Evolutionary conservation across 2,888 invertebrate species (phyloP), one percentile per base, ranked within the genome.

Genomic region (Elegia similella): DNA sequence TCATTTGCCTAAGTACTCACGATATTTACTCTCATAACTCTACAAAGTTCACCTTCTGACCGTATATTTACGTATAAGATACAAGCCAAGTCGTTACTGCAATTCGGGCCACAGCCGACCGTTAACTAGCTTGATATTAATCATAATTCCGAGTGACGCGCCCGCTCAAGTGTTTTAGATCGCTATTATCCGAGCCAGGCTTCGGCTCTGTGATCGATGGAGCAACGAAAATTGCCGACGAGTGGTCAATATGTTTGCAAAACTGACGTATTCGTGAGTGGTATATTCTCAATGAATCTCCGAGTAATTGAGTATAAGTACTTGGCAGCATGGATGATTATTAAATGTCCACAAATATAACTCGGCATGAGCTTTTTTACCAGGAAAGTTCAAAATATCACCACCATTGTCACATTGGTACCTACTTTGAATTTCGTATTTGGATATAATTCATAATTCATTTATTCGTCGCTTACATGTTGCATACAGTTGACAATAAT

Each of bases 121-220:
- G 83, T 82, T 84, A 84, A 79, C 81, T 73, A 75, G 75, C 72
- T 69, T 72, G 84, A 87, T 88, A 88, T 90, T 88, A 86, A 89
- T 89, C 88, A 89, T 86, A 88, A 88, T 90, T 84, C 80, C 70
- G 76, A 76, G 75, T 81, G 88, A 88, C 86, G 82, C 77, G 80
- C 73, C 78, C 79, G 75, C 70, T 86, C 83, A 78, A 87, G 85
- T 86, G 86, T 86, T 86, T 87, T 84, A 82, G 82, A 88, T 78
- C 80, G 75, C 77, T 74, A 86, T 88, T 88, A 87, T 89, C 78
- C 82, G 72, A 85, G 58, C 47, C 38, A 17, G 17, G 42, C 55
- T 44, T 38, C 13, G 44, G 65, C 55, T 66, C 67, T 61, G 69
- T 80, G 73, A 80, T 76, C 70, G 72, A 77, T 78, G 70, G 65